Evolutionary conservation across 1,140 invertebrate species (phyloP), one percentile per base, ranked within the genome.

Genomic region (Archivesica marissinica): DNA sequence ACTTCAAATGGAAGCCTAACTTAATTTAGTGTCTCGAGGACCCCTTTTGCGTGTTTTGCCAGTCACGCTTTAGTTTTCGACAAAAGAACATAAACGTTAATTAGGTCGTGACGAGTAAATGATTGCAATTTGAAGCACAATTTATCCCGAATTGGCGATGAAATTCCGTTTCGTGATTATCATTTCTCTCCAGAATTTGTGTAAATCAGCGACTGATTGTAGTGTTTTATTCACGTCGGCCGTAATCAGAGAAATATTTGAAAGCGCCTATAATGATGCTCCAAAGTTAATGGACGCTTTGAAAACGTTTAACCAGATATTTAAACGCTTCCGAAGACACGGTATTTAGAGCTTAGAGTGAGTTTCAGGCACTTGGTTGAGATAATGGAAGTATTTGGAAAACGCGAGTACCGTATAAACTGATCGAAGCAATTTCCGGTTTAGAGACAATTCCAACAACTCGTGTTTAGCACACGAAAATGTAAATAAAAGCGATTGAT

Each of bases 11-110:
- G 44, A 59, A 39, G 35, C 47, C 44, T 75, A 83, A 83, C 80
- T 83, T 83, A 83, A 83, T 83, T 83, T 83, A 6, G 41, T n/a
- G 54, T 28, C 47, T 61, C 68, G 15, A 30, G 41, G 50, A 75
- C 28, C 50, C n/a, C n/a, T 20, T 23, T 75, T 61, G 80, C 80
- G 80, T 83, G 80, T 83, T 83, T 83, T 75, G 23, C 33, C 25
- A 72, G 66, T 38, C 80, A 83, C 68, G 68, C 68, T 44, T 83
- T 52, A 39, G 68, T 75, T 83, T 74, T 83, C 70, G 68, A 83
- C 70, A 83, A 75, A 83, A 75, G 80, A 85, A 85, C 56, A 77
- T 85, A 85, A 85, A 77, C 52, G 74, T 33, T 68, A 74, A 77
- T 85, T 85, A 66, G 74, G 56, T 38, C 2, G 11, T 30, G 52